Evolutionary conservation across 2,113 vertebrate species (phyloP), one percentile per base, ranked within the genome.

Genomic region (Pachypanchax playfairii): DNA sequence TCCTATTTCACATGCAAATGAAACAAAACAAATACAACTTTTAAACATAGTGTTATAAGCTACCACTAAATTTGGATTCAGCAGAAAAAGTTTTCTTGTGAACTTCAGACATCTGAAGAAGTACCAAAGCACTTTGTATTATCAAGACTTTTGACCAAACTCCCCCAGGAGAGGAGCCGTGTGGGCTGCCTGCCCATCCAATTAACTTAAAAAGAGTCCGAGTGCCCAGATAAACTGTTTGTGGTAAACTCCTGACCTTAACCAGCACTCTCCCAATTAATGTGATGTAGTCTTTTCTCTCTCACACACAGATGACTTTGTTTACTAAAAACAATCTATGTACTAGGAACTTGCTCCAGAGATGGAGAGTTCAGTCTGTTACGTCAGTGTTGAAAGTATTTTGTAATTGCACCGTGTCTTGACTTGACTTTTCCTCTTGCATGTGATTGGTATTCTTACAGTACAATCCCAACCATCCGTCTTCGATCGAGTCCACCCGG

Each of bases 401-500:
- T 13, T 41, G 8, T 42, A 24, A 67, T 56, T 9, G 25, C 20
- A 26, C 38, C 21, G 10, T 24, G 1, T 43, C 31, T 56, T 21
- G 8, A 5, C 68, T n/a, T 84, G 31, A 81, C 67, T 26, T 55
- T 52, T 63, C 12, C n/a, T 11, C 47, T 15, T 24, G 28, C 11
- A 8, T 75, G 20, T 51, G 26, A 65, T 64, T 83, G 20, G 59
- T 72, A 14, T 56, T 2, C 4, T 17, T 68, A 5, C 90, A 97
- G 95, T 89, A 89, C 84, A 86, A 54, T 62, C 88, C 90, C 51
- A 92, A 90, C 71, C 88, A 88, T 46, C 90, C 90, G 13, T 81
- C 87, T 49, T 93, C 92, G 0, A 71, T 44, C 1, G 90, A 92
- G 60, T 89, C 83, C 0, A 53, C 80, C n/a, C 81, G 68, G 5